Conservation (phyloP, 2,113 vertebrate species). For the Ovis aries region ARS-UI_Ramb_v3.0 NC_056064.1:48201501-48202000, state of each 20-base stretch:
- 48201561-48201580: background rate
- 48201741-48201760: background rate
- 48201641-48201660: background rate
- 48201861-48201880: background rate
- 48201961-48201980: background rate
- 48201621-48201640: background rate
- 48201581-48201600: background rate
- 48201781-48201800: background rate
- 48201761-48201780: background rate
- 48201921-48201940: background rate
- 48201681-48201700: background rate
- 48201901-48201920: background rate
- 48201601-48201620: accelerated
- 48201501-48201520: background rate
- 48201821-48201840: background rate
- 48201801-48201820: background rate
- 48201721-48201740: background rate
- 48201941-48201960: background rate
- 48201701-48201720: background rate
- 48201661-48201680: background rate
- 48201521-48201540: background rate
- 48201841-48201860: background rate
- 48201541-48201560: background rate
- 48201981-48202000: background rate
- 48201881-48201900: background rate